Percentiles rank a stretch among this genome's conserved stretches.
These are phyloP conservation scores for Bufotes viridis DNA, from an alignment of 2,797 vertebrate genomes.

Conservation along the genomic window DNA sequence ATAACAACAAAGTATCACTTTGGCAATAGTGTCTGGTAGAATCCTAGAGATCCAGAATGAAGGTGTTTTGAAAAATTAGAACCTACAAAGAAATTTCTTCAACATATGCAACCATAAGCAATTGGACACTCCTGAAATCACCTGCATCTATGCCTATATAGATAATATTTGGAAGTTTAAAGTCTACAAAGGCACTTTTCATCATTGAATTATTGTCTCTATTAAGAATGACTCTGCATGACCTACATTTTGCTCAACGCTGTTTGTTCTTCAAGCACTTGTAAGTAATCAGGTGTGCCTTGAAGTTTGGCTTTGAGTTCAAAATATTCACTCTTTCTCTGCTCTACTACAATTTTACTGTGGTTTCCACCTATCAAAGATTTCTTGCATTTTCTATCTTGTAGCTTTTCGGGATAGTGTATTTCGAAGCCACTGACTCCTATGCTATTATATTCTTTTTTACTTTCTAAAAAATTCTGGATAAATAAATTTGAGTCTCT, in stretches of 20 bases:
- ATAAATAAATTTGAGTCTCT: conserved; percentile 95
- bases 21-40: conserved; percentile 81
- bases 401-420: conserved; percentile 94
- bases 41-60: conserved; percentile 76
- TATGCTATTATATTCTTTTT: conserved; percentile 98
- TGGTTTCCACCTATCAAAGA: conserved; percentile 97
- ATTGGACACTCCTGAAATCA: conserved; percentile 78
- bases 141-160: conserved; percentile 91
- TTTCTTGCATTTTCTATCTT: conserved; percentile 95
- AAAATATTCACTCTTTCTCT: conserved; percentile 97
- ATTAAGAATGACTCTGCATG: conserved; percentile 75
- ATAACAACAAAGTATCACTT: conserved; percentile 80
- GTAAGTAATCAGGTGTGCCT: conserved; percentile 97
- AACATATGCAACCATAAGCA: conserved; percentile 74
- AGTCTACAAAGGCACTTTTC: conserved; percentile 97
- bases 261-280: conserved; percentile 99
- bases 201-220: conserved; percentile 82
- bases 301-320: conserved; percentile 98
- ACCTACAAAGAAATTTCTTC: conserved; percentile 73
- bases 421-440: conserved; percentile 97
- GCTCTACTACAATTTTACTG: conserved; percentile 97
- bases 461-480: conserved; percentile 95
- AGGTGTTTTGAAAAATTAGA: conserved; percentile 73
- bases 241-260: conserved; percentile 97
- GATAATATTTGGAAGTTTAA: conserved; percentile 90